A percentile compares a stretch with the other conserved stretches of the same genome.
Conservation (phyloP, 2,888 invertebrate genomes). For the Rhyacophila evoluta region DNA sequence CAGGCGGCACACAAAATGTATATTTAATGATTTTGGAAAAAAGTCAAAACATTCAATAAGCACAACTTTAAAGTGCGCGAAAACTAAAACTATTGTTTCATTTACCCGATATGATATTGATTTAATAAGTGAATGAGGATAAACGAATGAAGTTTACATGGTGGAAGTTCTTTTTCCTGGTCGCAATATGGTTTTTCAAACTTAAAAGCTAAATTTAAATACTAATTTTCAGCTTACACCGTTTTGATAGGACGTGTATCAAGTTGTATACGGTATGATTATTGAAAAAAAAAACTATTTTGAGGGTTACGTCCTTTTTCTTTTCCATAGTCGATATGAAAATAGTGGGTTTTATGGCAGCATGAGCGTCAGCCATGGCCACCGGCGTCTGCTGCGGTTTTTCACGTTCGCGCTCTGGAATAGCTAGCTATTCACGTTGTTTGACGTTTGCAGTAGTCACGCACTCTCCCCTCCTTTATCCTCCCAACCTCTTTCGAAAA, state of each 20-base stretch:
- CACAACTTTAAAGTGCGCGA: too few species aligned
- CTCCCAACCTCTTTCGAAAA: not conserved
- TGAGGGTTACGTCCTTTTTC: not conserved
- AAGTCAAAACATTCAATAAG: too few species aligned
- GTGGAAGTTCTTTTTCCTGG: not conserved
- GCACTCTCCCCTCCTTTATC: not conserved
- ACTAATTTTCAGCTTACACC: too few species aligned
- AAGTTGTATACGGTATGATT: not conserved
- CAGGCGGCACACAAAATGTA: too few species aligned
- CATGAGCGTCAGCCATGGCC: not conserved
- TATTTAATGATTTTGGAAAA: too few species aligned
- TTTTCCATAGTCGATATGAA: too few species aligned
- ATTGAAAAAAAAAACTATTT: not conserved
- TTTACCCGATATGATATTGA: too few species aligned
- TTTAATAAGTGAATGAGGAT: too few species aligned
- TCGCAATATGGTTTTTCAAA: not conserved
- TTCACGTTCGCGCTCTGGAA: not conserved
- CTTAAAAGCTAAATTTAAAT: too few species aligned
- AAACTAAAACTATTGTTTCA: too few species aligned
- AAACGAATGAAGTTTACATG: not conserved
- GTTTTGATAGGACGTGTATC: not conserved
- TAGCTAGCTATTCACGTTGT: conserved; percentile 22
- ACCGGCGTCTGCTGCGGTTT: conserved; percentile 22
- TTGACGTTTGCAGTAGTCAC: conserved; percentile 22
- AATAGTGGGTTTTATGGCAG: not conserved